Base-by-base conservation (phyloP, 2,888 invertebrate genomes). In the Argyra leucocephala region DNA sequence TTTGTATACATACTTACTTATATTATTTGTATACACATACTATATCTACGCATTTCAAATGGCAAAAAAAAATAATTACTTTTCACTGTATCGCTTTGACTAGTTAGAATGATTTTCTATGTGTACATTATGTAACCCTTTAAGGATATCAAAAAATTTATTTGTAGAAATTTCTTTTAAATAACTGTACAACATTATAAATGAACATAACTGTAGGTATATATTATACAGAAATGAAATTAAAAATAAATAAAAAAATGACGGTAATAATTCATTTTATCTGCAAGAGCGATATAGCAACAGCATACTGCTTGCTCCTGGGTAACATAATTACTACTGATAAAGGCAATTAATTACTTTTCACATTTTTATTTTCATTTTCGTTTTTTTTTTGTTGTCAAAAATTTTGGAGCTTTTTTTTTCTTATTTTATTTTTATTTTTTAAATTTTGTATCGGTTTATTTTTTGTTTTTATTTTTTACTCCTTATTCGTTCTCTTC, bases 341-440 rank as follows among this genome's bases (percentile, higher is more conserved):
- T 59, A 59, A 59, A 59, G 59, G 59, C 59, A 23, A 59, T 59
- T 59, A 59, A 59, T 59, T 59, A 59, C 59, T 59, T 59, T 59
- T 23, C 23, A 23, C 48, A 48, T 48, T 48, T 48, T 48, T 48
- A 15, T 48, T 48, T 15, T 48, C n/a, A 31, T 31, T 31, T 5
- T 31, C 10, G 31, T 31, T 31, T 48, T 48, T 48, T 48, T 37
- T 37, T 37, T 37, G 37, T 37, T 37, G 37, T 48, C 48, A 48
- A 48, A 48, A 1, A 48, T 48, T 48, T n/a, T 37, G 7, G 31
- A 31, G 31, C 12, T 31, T 31, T 31, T 31, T n/a, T n/a, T n/a
- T n/a, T 31, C 10, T 31, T 10, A 31, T 31, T 10, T 31, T 31
- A 31, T 31, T 7, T 31, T 31, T 10, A 31, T 31, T 31, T 31